Percentiles rank a stretch among this genome's conserved stretches.
phyloP scores from a whole-genome alignment of 64 coral and sea anemone genomes.

The Exaiptasia diaphana region DNA sequence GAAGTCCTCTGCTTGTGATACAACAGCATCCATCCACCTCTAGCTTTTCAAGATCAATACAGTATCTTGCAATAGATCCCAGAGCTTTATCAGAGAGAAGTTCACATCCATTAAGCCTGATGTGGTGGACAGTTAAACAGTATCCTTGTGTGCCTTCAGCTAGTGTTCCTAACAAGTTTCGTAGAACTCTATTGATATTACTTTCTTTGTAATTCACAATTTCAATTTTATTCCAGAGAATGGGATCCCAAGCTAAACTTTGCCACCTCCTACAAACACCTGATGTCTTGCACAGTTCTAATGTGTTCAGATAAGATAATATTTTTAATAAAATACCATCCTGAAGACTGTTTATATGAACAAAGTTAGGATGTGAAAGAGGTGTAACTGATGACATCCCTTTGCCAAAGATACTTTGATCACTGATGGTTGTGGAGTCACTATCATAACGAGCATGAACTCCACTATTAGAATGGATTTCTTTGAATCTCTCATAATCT shows the following conservation, averaged over 20 bases:
- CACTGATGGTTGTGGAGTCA: constrained; percentile 86
- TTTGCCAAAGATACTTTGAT: constrained; percentile 66
- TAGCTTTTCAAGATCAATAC: constrained; percentile 85
- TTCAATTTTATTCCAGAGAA: constrained; percentile 70
- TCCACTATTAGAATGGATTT: neutral
- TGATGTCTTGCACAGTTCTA: constrained; percentile 80
- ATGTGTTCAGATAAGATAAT: constrained; percentile 72
- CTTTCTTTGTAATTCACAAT: constrained; percentile 88
- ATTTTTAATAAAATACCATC: constrained; percentile 80
- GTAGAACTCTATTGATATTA: constrained; percentile 87
- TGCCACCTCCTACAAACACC: constrained; percentile 92
- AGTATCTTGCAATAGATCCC: constrained; percentile 80
- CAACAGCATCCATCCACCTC: constrained; percentile 87
- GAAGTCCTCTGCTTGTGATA: constrained; percentile 90
- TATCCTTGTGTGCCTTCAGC: constrained; percentile 86
- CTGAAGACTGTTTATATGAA: constrained; percentile 70
- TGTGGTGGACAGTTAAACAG: constrained; percentile 70
- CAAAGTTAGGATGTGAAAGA: constrained; percentile 5
- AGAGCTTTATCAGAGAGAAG: constrained; percentile 88
- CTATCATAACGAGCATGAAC: constrained; percentile 61
- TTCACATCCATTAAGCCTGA: constrained; percentile 92
- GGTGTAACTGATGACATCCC: constrained; percentile 4
- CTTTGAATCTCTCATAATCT: constrained; percentile 48
- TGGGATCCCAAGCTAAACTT: constrained; percentile 85
- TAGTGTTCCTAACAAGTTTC: constrained; percentile 73